phyloP scores from a whole-genome alignment of 2,113 vertebrate genomes.

The Oplegnathus fasciatus region DNA sequence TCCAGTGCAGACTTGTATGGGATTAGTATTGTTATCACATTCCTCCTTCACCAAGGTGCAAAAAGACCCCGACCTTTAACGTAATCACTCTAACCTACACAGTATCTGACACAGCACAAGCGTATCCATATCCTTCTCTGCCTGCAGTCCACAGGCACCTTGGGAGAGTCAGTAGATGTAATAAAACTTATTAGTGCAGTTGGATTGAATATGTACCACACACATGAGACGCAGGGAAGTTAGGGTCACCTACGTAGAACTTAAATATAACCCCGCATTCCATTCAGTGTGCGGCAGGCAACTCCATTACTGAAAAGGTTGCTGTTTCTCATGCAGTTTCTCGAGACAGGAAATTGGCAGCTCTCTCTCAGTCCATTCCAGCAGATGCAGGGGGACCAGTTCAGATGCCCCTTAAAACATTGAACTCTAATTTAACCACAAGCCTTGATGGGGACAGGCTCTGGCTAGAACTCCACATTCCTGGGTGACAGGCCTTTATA shows the following conservation, averaged over 20 bases:
- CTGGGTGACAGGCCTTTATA: conserved; percentile 6
- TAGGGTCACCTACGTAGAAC: conserved; percentile 1
- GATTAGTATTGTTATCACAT: conserved; percentile 76
- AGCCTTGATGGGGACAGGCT: conserved; percentile 3
- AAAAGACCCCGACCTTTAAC: conserved; percentile 74
- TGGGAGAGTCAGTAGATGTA: conserved; percentile 44
- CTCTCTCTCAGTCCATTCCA: conserved; percentile 23
- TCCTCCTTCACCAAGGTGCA: conserved; percentile 53
- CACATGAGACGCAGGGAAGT: conserved; percentile 28
- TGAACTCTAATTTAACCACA: conserved; percentile 51
- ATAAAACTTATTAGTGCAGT: conserved; percentile 46
- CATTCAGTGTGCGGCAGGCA: conserved; percentile 20
- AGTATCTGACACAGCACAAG: conserved; percentile 47
- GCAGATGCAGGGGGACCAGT: conserved; percentile 7
- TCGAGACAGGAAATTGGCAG: conserved; percentile 25
- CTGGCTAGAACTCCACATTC: conserved; percentile 15
- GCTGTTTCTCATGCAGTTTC: conserved; percentile 26
- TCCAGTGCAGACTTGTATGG: conserved; percentile 26
- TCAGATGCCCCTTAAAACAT: conserved; percentile 43
- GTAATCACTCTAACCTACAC: conserved; percentile 66
- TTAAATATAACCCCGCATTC: conserved; percentile 14
- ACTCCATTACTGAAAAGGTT: conserved; percentile 42
- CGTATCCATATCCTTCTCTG: conserved; percentile 28
- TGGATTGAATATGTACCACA: conserved; percentile 52
- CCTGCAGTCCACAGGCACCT: conserved; percentile 31